Evolutionary conservation across 2,113 vertebrate genomes (phyloP), one percentile per base, ranked within the genome.

Genomic region (Tetrao urogallus): DNA sequence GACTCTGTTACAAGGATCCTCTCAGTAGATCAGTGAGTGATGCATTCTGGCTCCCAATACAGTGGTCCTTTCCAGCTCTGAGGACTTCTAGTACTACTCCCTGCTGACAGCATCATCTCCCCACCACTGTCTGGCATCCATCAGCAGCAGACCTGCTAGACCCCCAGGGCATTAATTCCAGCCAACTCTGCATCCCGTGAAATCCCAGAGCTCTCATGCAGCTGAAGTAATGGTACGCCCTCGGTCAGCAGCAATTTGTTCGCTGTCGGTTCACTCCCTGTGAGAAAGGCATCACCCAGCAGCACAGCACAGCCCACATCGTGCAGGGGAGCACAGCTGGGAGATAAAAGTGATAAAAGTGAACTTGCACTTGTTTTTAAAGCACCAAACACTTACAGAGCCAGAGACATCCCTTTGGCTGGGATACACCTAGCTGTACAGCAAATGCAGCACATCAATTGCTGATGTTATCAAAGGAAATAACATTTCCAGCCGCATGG

Each of bases 381-480:
- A 66, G 72, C 79, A 71, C 47, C 20, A n/a, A 79, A 43, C 69
- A 27, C 25, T 10, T 5, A 42, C 9, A 2, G 70, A 65, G 82
- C 6, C 69, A 32, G 21, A 85, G 82, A 75, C 76, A 72, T 43
- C 75, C 75, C 86, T 61, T 3, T 38, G 65, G 88, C 82, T 43
- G 21, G 15, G 47, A 67, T 32, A 54, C 91, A 32, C 85, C 85
- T 79, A 16, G n/a, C 47, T 36, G 70, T 58, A 75, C 79, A 14
- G 92, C 61, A 19, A 77, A 77, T 10, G 10, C 88, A 72, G 57
- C 79, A 22, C 94, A 90, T 88, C 90, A 86, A n/a, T 79, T 93
- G 95, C 93, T 86, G 95, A 93, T 95, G 93, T 79, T 95, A 95
- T 94, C 95, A 90, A 75, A 94, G 93, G 93, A 95, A 97, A 96